A percentile compares a stretch with the other conserved stretches of the same genome.
Conservation (phyloP, 53 echinoderm and acorn worm species). For the Holothuria scabra region DNA sequence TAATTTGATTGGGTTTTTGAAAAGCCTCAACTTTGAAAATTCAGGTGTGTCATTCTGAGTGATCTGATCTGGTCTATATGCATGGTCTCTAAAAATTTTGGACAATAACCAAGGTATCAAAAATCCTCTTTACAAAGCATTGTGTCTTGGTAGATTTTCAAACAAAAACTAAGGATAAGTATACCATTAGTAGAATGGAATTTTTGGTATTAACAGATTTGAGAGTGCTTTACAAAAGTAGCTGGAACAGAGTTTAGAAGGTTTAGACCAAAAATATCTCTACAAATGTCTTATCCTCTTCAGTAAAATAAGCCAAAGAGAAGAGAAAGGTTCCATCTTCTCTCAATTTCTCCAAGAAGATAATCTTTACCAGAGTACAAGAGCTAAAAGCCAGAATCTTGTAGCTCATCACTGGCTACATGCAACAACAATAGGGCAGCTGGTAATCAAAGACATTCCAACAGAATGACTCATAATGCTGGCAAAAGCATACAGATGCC, state of each 20-base stretch:
- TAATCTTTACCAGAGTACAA: constrained; percentile 7
- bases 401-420: constrained; percentile 11
- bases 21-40: background rate
- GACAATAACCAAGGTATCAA: background rate
- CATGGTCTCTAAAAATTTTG: constrained; percentile 5
- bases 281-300: background rate
- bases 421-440: constrained; percentile 6
- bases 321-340: constrained; percentile 5
- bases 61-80: constrained; percentile 2
- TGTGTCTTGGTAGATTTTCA: background rate
- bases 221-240: background rate
- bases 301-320: constrained; percentile 1
- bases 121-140: background rate
- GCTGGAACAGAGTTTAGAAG: background rate
- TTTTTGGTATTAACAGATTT: constrained; percentile 10
- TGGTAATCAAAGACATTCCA: constrained; percentile 23
- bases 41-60: constrained; percentile 29
- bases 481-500: background rate
- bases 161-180: too few species aligned
- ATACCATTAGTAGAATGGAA: too few species aligned
- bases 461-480: constrained; percentile 4
- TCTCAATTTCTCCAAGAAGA: background rate
- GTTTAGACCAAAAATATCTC: background rate
- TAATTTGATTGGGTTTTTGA: too few species aligned
- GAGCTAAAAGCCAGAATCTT: constrained; percentile 1